phyloP scores from a whole-genome alignment of 2,113 vertebrate species.

The Pteruthius melanotis region DNA sequence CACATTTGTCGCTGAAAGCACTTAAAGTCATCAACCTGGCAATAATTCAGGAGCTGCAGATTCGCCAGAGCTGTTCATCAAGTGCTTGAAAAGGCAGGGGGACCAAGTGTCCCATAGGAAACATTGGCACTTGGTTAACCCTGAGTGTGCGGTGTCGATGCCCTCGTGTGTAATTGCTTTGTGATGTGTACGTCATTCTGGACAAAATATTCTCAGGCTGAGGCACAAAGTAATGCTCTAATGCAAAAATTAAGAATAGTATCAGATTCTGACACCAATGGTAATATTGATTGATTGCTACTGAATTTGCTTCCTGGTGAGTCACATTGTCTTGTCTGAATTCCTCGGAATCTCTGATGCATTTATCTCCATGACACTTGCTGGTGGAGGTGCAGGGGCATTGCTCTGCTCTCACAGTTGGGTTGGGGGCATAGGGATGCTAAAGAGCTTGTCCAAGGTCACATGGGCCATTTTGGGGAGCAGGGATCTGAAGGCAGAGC shows the following conservation, averaged over 20 bases:
- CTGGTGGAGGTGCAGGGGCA: neutral
- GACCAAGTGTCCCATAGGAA: neutral
- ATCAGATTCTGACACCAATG: neutral
- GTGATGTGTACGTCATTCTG: neutral
- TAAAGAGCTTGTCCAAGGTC: neutral
- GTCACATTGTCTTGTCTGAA: neutral
- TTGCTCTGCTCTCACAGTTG: neutral
- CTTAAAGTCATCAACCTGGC: neutral
- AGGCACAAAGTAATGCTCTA: neutral
- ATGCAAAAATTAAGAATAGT: neutral
- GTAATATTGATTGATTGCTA: neutral
- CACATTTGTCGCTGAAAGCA: neutral
- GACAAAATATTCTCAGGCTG: neutral
- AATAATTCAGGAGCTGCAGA: neutral
- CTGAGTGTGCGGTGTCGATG: neutral
- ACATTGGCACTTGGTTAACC: neutral
- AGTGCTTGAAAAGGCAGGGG: neutral
- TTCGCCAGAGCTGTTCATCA: neutral
- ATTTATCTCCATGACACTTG: neutral
- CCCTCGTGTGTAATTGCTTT: neutral
- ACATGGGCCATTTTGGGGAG: neutral
- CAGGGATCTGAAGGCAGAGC: neutral
- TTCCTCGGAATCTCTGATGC: neutral
- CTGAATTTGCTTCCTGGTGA: neutral
- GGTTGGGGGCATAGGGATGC: neutral